These are phyloP conservation scores for Poliocrania exsul DNA, from an alignment of 2,797 vertebrate genomes.

Conservation along the genomic window DNA sequence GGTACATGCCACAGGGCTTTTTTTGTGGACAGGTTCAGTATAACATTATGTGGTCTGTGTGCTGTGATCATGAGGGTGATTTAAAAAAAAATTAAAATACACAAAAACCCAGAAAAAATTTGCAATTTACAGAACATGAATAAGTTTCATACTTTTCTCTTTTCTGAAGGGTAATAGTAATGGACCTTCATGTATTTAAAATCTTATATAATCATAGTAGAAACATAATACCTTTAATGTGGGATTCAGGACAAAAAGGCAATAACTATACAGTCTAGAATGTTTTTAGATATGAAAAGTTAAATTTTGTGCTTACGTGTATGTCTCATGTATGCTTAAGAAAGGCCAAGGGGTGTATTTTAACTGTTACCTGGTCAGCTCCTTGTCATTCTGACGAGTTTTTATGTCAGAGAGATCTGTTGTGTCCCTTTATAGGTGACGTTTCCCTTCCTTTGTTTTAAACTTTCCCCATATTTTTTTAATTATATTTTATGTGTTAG, in stretches of 20 bases:
- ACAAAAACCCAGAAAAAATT: background rate
- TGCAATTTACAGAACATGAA: background rate
- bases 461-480: background rate
- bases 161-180: background rate
- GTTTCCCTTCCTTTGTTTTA: background rate
- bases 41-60: background rate
- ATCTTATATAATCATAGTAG: background rate
- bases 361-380: background rate
- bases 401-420: background rate
- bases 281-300: background rate
- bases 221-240: background rate
- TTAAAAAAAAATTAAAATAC: background rate
- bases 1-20: accelerated
- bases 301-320: background rate
- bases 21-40: background rate
- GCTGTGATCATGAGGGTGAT: background rate
- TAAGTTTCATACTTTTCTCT: background rate
- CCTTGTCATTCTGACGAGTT: background rate
- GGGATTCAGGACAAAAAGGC: background rate
- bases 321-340: background rate
- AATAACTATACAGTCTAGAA: background rate
- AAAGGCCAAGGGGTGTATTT: background rate
- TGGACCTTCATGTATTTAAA: background rate
- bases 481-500: background rate
- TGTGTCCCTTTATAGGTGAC: background rate